Conservation (phyloP, 2,888 invertebrate genomes). For the Yponomeuta evonymella region DNA sequence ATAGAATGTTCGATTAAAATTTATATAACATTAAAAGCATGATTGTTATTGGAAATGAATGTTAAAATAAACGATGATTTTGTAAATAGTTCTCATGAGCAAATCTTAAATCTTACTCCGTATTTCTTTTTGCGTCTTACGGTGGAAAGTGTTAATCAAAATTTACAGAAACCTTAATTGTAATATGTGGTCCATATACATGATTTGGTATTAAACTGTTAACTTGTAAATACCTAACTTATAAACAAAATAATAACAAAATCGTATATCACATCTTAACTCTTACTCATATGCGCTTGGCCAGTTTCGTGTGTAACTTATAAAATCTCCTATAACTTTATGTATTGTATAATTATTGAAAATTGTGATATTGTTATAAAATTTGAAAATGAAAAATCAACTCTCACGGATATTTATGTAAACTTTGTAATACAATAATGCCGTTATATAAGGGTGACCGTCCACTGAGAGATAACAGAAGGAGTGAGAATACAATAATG, state of each 20-base stretch:
- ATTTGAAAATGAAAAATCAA: constrained; percentile 34
- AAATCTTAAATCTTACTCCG: constrained; percentile 1
- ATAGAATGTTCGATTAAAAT: constrained; percentile 43
- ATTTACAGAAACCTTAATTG: constrained; percentile 11
- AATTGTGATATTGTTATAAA: constrained; percentile 76
- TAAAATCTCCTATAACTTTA: constrained; percentile 61
- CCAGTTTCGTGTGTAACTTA: constrained; percentile 67
- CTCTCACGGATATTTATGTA: constrained; percentile 50
- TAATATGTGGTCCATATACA: constrained; percentile 44
- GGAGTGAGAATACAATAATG: background rate
- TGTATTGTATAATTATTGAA: constrained; percentile 66
- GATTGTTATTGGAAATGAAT: constrained; percentile 60
- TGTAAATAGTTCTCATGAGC: constrained; percentile 9
- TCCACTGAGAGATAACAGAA: constrained; percentile 5
- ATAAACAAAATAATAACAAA: constrained; percentile 33
- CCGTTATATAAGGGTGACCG: constrained; percentile 1
- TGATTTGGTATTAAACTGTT: constrained; percentile 29
- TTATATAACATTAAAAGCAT: constrained; percentile 32
- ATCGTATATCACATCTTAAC: constrained; percentile 55
- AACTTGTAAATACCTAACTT: constrained; percentile 47
- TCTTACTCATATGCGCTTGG: constrained; percentile 64
- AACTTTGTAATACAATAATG: constrained; percentile 26
- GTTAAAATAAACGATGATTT: constrained; percentile 48
- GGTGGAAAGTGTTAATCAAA: constrained; percentile 8
- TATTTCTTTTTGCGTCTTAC: background rate